Conservation (phyloP, 1,140 invertebrate species). For the Panagrolaimus sp. region DNA sequence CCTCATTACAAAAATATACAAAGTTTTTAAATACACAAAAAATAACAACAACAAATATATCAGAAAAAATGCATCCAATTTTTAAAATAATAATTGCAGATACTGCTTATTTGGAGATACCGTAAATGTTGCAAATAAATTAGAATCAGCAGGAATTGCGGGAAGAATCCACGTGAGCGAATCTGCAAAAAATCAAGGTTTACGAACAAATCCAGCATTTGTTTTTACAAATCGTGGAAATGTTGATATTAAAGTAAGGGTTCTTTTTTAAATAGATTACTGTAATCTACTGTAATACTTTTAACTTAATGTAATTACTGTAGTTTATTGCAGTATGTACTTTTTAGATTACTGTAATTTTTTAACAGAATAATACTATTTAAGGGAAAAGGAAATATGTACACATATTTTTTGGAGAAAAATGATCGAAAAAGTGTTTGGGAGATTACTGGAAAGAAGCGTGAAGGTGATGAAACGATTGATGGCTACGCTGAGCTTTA, state of each 20-base stretch:
- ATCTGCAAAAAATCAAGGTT: constrained; percentile 34
- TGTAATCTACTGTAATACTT: constrained; percentile 10
- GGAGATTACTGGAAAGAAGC: constrained; percentile 44
- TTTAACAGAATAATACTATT: constrained; percentile 8
- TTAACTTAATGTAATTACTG: neutral
- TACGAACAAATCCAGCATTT: constrained; percentile 50
- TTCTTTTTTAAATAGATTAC: neutral
- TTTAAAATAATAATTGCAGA: constrained; percentile 43
- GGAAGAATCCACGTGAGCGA: constrained; percentile 52
- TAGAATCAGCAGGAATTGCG: constrained; percentile 48
- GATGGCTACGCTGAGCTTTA: constrained; percentile 53
- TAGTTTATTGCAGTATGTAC: too few species aligned
- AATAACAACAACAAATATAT: too few species aligned
- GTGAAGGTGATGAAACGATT: constrained; percentile 42
- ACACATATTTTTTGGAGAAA: constrained; percentile 60
- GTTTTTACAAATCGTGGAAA: constrained; percentile 49
- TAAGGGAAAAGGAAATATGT: constrained; percentile 61
- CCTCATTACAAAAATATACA: neutral
- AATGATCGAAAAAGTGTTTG: constrained; percentile 53
- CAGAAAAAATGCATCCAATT: neutral
- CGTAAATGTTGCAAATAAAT: constrained; percentile 61
- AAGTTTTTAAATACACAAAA: neutral
- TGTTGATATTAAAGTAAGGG: constrained; percentile 52
- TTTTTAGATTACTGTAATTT: neutral
- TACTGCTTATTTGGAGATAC: constrained; percentile 74